A percentile compares a stretch with the other conserved stretches of the same genome.
Conservation (phyloP, 2,888 invertebrate species). For the Dexiosoma caninum region DNA sequence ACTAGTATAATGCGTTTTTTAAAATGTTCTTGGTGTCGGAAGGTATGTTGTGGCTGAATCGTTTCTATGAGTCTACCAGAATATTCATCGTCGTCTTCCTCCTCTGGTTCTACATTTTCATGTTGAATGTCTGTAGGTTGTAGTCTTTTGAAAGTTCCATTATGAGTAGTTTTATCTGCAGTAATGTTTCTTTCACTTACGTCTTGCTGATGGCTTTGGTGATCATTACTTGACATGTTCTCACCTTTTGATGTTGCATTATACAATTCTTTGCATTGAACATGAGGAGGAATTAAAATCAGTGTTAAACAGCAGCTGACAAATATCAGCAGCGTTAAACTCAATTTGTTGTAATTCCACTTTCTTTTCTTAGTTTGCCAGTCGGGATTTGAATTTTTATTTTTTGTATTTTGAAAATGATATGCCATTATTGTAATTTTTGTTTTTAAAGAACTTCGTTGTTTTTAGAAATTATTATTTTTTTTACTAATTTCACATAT, state of each 20-base stretch:
- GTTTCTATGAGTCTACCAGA: conserved; percentile 62
- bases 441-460: conserved; percentile 3
- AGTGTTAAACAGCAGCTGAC: conserved; percentile 47
- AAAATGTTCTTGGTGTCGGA: conserved; percentile 71
- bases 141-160: conserved; percentile 41
- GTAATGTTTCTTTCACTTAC: conserved; percentile 37
- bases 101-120: neutral
- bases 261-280: conserved; percentile 39
- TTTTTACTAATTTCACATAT: neutral
- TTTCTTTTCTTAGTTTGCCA: conserved; percentile 26
- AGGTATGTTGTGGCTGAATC: conserved; percentile 66
- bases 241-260: conserved; percentile 51
- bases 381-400: neutral
- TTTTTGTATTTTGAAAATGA: neutral
- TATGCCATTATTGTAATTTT: conserved; percentile 7
- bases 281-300: conserved; percentile 39
- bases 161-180: conserved; percentile 52
- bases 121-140: neutral
- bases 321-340: conserved; percentile 51
- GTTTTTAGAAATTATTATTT: neutral
- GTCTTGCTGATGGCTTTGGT: conserved; percentile 32
- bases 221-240: conserved; percentile 44
- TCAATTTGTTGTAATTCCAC: conserved; percentile 30
- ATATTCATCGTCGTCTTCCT: conserved; percentile 28
- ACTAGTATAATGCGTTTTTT: conserved; percentile 68